These are phyloP conservation scores for Clytia hemisphaerica DNA, from an alignment of 30 jellyfish, hydroid and myxozoan species.

Conservation along the genomic window DNA sequence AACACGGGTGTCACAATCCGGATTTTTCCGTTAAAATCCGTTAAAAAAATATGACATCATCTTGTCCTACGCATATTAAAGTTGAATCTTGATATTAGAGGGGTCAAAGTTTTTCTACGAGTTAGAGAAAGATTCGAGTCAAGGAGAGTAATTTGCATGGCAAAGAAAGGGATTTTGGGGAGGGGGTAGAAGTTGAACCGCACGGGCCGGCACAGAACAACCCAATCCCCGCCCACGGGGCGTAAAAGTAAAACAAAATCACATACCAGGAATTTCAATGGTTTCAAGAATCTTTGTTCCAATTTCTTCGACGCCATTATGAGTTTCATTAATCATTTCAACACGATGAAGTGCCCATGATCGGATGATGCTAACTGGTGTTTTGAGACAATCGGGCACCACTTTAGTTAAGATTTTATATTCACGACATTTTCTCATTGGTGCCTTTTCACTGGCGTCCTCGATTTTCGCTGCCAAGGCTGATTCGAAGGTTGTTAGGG, in stretches of 20 bases:
- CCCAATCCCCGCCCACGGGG: no score
- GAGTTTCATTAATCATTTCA: not conserved
- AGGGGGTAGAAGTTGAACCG: no score
- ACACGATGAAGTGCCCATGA: slow-evolving; percentile 1
- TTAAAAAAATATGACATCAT: not conserved
- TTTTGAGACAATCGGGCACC: not conserved
- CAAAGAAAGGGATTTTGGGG: no score
- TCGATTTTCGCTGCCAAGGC: not conserved
- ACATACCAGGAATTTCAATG: slow-evolving; percentile 7
- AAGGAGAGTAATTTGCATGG: no score
- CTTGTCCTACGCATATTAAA: not conserved
- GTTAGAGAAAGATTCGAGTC: no score
- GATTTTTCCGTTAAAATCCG: no score
- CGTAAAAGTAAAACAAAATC: no score
- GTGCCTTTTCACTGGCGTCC: not conserved
- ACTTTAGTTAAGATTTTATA: slow-evolving; percentile 2
- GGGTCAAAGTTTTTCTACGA: no score
- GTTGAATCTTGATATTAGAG: not conserved
- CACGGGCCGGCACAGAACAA: no score
- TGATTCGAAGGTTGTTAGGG: not conserved
- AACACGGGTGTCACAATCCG: no score
- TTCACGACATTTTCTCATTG: not conserved
- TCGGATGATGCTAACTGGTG: not conserved
- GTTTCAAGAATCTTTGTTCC: not conserved
- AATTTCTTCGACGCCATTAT: no score